Evolutionary conservation across 1,140 invertebrate species (phyloP), one percentile per base, ranked within the genome.

Genomic region (Pygmarrhopalites habei): DNA sequence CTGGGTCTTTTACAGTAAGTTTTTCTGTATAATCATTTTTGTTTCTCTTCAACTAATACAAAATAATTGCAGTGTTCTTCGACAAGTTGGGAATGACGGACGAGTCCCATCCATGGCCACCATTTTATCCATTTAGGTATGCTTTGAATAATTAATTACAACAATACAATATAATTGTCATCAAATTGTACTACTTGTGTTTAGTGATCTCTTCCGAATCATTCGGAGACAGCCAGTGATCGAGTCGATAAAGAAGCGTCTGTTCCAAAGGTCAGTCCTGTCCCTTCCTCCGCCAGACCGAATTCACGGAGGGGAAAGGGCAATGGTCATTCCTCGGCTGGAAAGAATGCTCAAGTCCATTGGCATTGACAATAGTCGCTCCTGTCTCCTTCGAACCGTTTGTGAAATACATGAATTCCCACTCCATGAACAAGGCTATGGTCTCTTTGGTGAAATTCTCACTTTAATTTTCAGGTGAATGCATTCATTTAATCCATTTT

Each of bases 381-480:
- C 29, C 3, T 70, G 69, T 55, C 61, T 70, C n/a, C 51, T 70
- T 2, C 28, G 69, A 25, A 61, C 66, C 2, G 57, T 70, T 30
- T 70, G 69, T 46, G 69, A 70, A 60, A 66, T 70, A 30, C 65
- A 70, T 52, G 56, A 70, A 30, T 67, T 43, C 35, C 69, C 65
- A 10, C 17, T 67, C 12, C 7, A 44, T 26, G 43, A 57, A 29
- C 19, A 60, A 60, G 65, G 68, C 10, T 70, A 60, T 26, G 68
- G 68, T 2, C 49, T 70, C 15, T 62, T 70, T 46, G 68, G 68
- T 15, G 68, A 70, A 63, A 41, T 70, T 15, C 21, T 70, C 2
- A 62, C 65, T 7, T 25, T 70, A 3, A 62, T 70, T 30, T 70
- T 70, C 60, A 70, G 62, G 68, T 70, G 28, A 53, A 19, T n/a